Conservation (phyloP, 2,888 invertebrate genomes). For the Drosophila niveifrons region DNA sequence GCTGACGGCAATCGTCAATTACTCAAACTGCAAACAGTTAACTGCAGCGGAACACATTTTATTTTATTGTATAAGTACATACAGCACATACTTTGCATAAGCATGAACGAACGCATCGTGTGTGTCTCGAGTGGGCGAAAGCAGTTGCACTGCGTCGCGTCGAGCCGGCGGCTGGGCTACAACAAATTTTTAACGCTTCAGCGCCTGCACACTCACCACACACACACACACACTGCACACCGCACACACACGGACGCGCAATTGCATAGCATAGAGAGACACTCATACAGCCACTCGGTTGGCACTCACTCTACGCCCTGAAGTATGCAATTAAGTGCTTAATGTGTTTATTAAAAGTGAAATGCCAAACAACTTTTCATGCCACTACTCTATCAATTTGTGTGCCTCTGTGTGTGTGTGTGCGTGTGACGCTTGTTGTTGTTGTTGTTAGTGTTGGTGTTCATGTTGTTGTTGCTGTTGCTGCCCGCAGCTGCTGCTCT, state of each 20-base stretch:
- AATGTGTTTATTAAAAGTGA: slow-evolving; percentile 76
- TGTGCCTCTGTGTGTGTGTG: slow-evolving; percentile 16
- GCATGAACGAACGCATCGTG: slow-evolving; percentile 14
- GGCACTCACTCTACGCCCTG: slow-evolving; percentile 30
- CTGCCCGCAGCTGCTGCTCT: slow-evolving; percentile 27
- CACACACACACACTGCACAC: not conserved
- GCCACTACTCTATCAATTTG: slow-evolving; percentile 40
- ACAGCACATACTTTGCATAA: slow-evolving; percentile 32
- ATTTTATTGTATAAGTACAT: slow-evolving; percentile 29
- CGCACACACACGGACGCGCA: slow-evolving; percentile 3
- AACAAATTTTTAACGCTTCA: slow-evolving; percentile 40
- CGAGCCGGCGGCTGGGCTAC: slow-evolving; percentile 26
- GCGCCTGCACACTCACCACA: slow-evolving; percentile 17
- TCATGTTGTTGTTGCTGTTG: slow-evolving; percentile 12
- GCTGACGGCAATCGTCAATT: slow-evolving; percentile 51
- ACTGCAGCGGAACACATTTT: slow-evolving; percentile 31
- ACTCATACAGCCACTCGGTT: slow-evolving; percentile 16
- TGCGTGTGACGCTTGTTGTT: slow-evolving; percentile 1
- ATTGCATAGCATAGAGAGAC: not conserved
- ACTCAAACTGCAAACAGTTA: slow-evolving; percentile 41
- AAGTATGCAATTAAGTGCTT: slow-evolving; percentile 71
- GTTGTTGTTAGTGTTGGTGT: slow-evolving; percentile 6
- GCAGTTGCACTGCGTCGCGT: not conserved
- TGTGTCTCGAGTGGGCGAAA: not conserved
- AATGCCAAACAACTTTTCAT: slow-evolving; percentile 65